Evolutionary conservation across 2,888 invertebrate species (phyloP), one percentile per base, ranked within the genome.

Genomic region (Harpalus rufipes): DNA sequence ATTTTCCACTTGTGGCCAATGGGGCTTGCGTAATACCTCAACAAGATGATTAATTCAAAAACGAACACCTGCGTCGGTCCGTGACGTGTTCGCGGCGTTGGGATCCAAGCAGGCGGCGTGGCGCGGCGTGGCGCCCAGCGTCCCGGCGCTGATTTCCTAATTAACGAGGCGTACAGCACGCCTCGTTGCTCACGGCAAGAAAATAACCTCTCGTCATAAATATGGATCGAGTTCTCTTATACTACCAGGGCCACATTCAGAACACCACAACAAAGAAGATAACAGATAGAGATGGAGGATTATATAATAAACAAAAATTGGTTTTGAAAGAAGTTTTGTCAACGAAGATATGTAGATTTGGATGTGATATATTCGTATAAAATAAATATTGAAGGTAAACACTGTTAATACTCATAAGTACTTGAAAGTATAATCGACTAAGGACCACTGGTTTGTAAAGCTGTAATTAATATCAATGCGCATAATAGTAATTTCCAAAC

Each of bases 81-180:
- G 41, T 44, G 44, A 7, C 72, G 44, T 74, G 72, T 74, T 44
- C 72, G 32, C 7, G n/a, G 41, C 16, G 41, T 16, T 7, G n/a
- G n/a, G n/a, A 14, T 32, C 32, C 32, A 12, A n/a, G 41, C 41
- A n/a, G 25, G 41, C 41, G 32, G 32, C 32, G 32, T 65, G 21
- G 65, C 65, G 65, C 4, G 14, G 65, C 12, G 39, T 44, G 44
- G 68, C 68, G 32, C 21, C 78, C 21, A 51, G 44, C 76, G 51
- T n/a, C 18, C 56, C 12, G 80, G 0, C 80, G 59, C 61, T 80
- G 80, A 80, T 80, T 80, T 61, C 80, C 80, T 80, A 79, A 79
- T 79, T 76, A 85, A 85, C 85, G 85, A 85, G 80, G 83, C 85
- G 74, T 84, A 68, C 25, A n/a, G 44, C 61, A 84, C 80, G 85